These are phyloP conservation scores for Chascanopsetta lugubris DNA, from an alignment of 2,113 vertebrate genomes.

Conservation along the genomic window DNA sequence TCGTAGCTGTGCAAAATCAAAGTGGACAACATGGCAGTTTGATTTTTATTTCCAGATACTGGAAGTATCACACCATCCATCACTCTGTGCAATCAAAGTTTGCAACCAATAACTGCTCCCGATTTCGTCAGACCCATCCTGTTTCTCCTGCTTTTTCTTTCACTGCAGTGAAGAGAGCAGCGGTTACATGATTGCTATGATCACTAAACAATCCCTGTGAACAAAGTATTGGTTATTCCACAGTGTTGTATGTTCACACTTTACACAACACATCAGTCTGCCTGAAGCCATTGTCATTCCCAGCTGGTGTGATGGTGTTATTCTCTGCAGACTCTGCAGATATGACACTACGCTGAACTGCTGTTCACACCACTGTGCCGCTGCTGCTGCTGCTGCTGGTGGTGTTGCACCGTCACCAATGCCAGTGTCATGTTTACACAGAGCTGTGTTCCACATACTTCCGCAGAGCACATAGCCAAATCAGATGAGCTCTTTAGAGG, in stretches of 20 bases:
- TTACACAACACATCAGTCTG: constrained; percentile 33
- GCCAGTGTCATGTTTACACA: constrained; percentile 32
- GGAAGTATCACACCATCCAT: too few species aligned
- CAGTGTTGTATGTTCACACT: not conserved
- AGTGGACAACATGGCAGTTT: too few species aligned
- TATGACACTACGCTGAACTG: constrained; percentile 24
- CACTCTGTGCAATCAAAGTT: too few species aligned
- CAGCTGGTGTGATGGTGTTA: constrained; percentile 31
- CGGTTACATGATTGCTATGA: constrained; percentile 18
- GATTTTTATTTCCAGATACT: too few species aligned
- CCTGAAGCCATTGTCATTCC: constrained; percentile 19
- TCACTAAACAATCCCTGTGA: constrained; percentile 1
- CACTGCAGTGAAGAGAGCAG: constrained; percentile 1
- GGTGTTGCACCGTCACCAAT: constrained; percentile 33
- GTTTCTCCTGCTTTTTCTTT: not conserved
- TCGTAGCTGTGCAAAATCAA: too few species aligned
- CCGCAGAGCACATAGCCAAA: constrained; percentile 28
- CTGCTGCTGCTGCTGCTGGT: constrained; percentile 30
- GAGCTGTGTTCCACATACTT: constrained; percentile 30
- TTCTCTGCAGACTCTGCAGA: constrained; percentile 31
- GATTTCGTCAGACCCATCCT: constrained; percentile 3
- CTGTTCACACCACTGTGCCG: constrained; percentile 14
- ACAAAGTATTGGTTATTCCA: constrained; percentile 9
- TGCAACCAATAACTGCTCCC: constrained; percentile 9
- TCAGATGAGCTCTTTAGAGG: constrained; percentile 55